Conservation (phyloP, 2,888 invertebrate genomes). For the Penaeus monodon region DNA sequence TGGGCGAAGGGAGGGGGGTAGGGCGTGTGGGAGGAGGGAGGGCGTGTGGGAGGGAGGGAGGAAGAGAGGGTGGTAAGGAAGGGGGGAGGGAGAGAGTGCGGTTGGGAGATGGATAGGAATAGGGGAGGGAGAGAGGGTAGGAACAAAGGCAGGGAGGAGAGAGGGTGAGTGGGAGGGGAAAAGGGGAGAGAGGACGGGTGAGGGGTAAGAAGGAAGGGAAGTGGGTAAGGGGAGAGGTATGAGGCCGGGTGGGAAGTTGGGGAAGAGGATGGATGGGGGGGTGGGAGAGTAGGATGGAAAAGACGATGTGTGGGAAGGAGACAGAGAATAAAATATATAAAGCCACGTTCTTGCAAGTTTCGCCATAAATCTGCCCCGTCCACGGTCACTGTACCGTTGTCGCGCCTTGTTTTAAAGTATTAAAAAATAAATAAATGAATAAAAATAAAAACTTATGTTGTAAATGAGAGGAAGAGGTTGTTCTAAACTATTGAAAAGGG, state of each 20-base stretch:
- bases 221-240: not conserved
- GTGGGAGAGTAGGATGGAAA: not conserved
- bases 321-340: not conserved
- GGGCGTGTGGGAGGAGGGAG: too few species aligned
- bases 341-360: not conserved
- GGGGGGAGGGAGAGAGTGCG: not conserved
- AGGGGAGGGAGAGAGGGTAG: too few species aligned
- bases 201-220: not conserved
- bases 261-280: not conserved
- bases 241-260: accelerated
- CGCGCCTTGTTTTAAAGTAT: too few species aligned
- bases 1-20: too few species aligned
- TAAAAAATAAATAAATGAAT: too few species aligned
- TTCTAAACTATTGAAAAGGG: too few species aligned
- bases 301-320: not conserved
- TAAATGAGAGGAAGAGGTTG: too few species aligned
- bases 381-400: too few species aligned
- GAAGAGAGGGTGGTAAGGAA: not conserved
- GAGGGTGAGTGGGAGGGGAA: too few species aligned
- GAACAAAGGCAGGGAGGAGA: not conserved
- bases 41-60: not conserved
- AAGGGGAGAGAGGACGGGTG: not conserved
- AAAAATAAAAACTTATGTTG: too few species aligned
- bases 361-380: too few species aligned
- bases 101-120: not conserved